These are phyloP conservation scores for Drosophila colorata DNA, from an alignment of 2,888 invertebrate species.

Conservation along the genomic window DNA sequence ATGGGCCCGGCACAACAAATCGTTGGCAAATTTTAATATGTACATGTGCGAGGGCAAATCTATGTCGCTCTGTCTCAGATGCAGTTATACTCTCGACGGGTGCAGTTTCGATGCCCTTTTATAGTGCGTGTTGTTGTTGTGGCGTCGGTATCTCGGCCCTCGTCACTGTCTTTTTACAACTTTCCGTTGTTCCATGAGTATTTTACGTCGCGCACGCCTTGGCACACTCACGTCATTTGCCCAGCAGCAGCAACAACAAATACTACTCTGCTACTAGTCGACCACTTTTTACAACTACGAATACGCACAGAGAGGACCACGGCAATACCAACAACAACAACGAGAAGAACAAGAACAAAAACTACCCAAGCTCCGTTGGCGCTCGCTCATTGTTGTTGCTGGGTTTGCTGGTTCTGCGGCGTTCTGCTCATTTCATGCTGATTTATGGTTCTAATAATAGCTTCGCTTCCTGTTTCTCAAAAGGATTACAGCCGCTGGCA, in stretches of 20 bases:
- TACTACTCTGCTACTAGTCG: slow-evolving; percentile 50
- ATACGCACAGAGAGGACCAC: slow-evolving; percentile 67
- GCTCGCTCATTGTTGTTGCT: slow-evolving; percentile 38
- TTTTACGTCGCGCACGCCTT: slow-evolving; percentile 58
- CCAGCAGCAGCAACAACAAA: slow-evolving; percentile 48
- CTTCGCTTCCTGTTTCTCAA: slow-evolving; percentile 75
- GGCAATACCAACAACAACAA: slow-evolving; percentile 33
- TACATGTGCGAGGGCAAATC: slow-evolving; percentile 14
- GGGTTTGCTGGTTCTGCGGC: slow-evolving; percentile 55
- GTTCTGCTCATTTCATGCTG: slow-evolving; percentile 84
- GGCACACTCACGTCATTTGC: slow-evolving; percentile 74
- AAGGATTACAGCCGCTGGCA: slow-evolving; percentile 64
- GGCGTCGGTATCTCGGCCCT: slow-evolving; percentile 50
- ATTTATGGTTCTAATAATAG: slow-evolving; percentile 84
- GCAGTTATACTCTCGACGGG: slow-evolving; percentile 54
- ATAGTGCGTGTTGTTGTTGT: slow-evolving; percentile 48
- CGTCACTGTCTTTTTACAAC: slow-evolving; percentile 58
- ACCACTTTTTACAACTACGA: slow-evolving; percentile 53
- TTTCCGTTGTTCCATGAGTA: slow-evolving; percentile 64
- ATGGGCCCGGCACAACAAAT: slow-evolving; percentile 51
- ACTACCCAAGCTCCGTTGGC: slow-evolving; percentile 39
- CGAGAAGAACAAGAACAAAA: slow-evolving; percentile 48
- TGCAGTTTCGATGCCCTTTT: slow-evolving; percentile 48
- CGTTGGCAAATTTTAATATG: slow-evolving; percentile 35
- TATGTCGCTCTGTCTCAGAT: slow-evolving; percentile 21